phyloP scores from a whole-genome alignment of 2,113 vertebrate species.

The Triplophysa rosa region DNA sequence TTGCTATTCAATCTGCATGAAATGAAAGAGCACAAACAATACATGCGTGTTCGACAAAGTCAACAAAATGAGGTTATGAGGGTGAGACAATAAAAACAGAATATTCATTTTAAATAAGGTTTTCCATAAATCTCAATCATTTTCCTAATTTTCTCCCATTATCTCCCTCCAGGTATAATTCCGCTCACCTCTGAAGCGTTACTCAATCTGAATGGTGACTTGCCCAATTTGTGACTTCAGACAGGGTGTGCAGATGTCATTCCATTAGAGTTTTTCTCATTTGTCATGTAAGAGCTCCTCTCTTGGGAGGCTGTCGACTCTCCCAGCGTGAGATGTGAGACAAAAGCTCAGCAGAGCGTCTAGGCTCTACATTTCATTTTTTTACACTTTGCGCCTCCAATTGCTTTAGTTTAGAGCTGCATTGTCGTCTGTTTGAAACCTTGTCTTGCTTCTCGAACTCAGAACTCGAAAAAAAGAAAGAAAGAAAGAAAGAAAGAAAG shows the following conservation, averaged over 20 bases:
- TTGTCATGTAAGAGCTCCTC: conserved; percentile 12
- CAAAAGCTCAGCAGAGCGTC: background rate
- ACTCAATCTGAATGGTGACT: conserved; percentile 14
- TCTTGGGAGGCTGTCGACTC: conserved; percentile 4
- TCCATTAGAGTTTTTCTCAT: conserved; percentile 28
- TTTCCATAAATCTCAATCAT: too few relatives aligned
- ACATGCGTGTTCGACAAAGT: too few relatives aligned
- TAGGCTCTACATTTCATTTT: background rate
- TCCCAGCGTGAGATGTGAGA: background rate
- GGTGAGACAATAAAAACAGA: too few relatives aligned
- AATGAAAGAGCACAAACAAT: background rate
- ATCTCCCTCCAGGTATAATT: background rate
- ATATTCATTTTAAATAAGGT: background rate
- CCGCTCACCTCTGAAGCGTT: conserved; percentile 8
- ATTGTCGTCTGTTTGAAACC: background rate
- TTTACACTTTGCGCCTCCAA: background rate
- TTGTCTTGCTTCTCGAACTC: background rate
- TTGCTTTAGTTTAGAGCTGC: background rate
- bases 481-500: too few relatives aligned
- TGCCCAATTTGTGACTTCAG: conserved; percentile 7
- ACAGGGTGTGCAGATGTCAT: conserved; percentile 12
- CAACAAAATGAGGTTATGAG: too few relatives aligned
- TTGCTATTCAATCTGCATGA: background rate
- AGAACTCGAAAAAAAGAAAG: background rate
- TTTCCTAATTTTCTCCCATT: background rate